phyloP scores from a whole-genome alignment of 2,797 vertebrate genomes.

The Nyctibius grandis region DNA sequence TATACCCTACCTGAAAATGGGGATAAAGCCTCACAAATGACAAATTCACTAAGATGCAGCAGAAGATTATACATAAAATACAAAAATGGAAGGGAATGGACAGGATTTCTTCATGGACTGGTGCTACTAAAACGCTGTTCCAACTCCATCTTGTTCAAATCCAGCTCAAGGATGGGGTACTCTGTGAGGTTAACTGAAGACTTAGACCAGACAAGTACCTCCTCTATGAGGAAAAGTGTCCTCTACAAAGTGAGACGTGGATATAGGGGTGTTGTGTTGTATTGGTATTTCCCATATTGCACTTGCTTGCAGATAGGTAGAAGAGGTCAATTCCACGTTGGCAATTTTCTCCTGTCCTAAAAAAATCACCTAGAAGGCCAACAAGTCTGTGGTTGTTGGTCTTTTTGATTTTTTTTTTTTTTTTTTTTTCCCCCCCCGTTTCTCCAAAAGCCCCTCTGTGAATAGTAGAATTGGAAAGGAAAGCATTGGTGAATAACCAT shows the following conservation, averaged over 20 bases:
- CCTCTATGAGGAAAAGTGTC: neutral
- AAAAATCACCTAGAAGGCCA: neutral
- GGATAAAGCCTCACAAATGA: neutral
- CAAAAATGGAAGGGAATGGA: neutral
- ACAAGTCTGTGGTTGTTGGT: fast-evolving
- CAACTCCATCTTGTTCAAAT: neutral
- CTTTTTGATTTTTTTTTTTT: fast-evolving
- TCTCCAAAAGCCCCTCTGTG: fast-evolving
- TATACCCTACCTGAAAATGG: neutral
- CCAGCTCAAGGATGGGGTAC: neutral
- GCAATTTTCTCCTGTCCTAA: neutral
- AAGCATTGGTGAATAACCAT: neutral
- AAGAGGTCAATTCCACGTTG: neutral
- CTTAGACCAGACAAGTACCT: neutral
- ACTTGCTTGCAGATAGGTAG: neutral
- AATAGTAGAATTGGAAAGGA: neutral
- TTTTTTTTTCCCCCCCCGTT: no score
- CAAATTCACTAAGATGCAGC: neutral
- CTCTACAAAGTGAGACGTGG: fast-evolving
- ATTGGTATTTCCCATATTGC: neutral
- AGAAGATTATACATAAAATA: neutral
- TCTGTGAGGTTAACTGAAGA: neutral
- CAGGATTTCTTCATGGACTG: neutral
- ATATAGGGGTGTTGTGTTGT: neutral
- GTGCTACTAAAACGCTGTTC: neutral